Percentiles rank a stretch among this genome's conserved stretches.
phyloP scores from a whole-genome alignment of 2,113 vertebrate genomes.

The Sinocyclocheilus anophthalmus region DNA sequence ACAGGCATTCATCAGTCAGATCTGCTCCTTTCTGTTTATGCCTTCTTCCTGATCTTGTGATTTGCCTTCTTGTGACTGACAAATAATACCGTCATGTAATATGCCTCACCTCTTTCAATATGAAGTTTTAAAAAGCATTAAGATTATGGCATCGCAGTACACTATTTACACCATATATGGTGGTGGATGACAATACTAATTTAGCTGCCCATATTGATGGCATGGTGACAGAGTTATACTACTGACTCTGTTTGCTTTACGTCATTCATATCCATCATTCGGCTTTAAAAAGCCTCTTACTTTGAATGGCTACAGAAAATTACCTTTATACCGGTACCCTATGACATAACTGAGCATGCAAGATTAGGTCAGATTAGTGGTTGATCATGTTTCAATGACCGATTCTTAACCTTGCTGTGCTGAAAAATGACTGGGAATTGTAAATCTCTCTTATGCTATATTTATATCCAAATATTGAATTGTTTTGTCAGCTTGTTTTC shows the following conservation, averaged over 20 bases:
- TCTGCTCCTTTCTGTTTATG: background rate
- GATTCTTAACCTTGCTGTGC: background rate
- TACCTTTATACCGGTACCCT: background rate
- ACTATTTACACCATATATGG: background rate
- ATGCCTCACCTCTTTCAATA: background rate
- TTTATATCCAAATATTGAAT: no score
- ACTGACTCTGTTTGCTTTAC: background rate
- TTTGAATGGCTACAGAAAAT: background rate
- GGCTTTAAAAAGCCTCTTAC: background rate
- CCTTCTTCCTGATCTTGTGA: background rate
- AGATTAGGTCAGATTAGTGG: background rate
- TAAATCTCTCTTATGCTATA: no score
- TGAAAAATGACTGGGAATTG: no score
- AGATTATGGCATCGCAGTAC: no score
- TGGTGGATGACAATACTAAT: background rate
- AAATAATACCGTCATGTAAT: background rate
- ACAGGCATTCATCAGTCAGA: background rate
- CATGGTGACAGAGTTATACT: background rate
- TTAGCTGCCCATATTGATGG: background rate
- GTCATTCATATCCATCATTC: background rate
- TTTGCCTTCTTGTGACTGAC: background rate
- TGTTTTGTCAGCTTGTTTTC: no score
- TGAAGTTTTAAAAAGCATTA: background rate
- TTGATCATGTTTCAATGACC: background rate
- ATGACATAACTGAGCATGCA: background rate